A percentile compares a stretch with the other conserved stretches of the same genome.
Evolutionary conservation across 92 coral and sea anemone species (phyloP).

Genomic region (Porites cylindrica): DNA sequence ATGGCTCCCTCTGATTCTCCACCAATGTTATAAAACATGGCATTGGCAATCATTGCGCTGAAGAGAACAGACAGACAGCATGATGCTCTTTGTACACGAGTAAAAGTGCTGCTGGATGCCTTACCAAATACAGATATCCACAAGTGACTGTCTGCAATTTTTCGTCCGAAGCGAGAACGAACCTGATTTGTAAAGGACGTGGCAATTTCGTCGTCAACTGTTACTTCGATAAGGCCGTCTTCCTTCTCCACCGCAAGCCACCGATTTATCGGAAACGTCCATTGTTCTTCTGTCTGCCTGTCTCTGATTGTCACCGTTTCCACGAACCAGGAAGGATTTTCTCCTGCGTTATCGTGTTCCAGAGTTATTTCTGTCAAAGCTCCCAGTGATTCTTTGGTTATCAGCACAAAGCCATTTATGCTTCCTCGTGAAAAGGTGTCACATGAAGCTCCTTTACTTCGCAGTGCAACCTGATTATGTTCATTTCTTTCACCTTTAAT

Average conservation of each 20-base stretch:
- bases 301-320: slow-evolving; percentile 59
- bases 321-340: slow-evolving; percentile 72
- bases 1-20: slow-evolving; percentile 48
- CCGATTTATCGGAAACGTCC: slow-evolving; percentile 61
- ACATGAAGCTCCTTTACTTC: background rate
- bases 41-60: slow-evolving; percentile 71
- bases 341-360: slow-evolving; percentile 71
- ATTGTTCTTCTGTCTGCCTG: slow-evolving; percentile 36
- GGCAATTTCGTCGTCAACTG: slow-evolving; percentile 18
- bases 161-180: slow-evolving; percentile 51
- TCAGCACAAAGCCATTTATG: slow-evolving; percentile 52
- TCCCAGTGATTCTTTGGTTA: slow-evolving; percentile 42
- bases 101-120: slow-evolving; percentile 51
- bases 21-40: slow-evolving; percentile 72
- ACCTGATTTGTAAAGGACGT: slow-evolving; percentile 55
- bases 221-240: slow-evolving; percentile 62
- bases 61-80: slow-evolving; percentile 67
- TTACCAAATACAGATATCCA: slow-evolving; percentile 75
- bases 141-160: slow-evolving; percentile 74
- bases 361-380: slow-evolving; percentile 47
- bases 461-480: slow-evolving; percentile 11
- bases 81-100: slow-evolving; percentile 75
- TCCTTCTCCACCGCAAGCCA: slow-evolving; percentile 75
- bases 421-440: slow-evolving; percentile 45
- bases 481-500: slow-evolving; percentile 34